phyloP scores from a whole-genome alignment of 2,888 invertebrate species.

The Cinara cedri region DNA sequence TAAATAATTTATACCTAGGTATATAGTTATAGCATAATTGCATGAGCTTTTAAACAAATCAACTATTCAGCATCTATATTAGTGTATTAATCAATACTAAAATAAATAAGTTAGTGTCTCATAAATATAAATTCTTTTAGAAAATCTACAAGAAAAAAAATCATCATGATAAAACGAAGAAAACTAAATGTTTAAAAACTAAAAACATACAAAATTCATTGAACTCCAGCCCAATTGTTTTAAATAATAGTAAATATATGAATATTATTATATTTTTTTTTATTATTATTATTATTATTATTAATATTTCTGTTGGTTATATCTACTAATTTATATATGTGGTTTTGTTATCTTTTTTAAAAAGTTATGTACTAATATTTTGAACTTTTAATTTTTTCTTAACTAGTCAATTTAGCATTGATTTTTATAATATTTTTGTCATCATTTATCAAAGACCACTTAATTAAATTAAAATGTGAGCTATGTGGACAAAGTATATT shows the following conservation, averaged over 20 bases:
- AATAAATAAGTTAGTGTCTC: background rate
- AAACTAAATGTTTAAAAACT: conserved; percentile 5
- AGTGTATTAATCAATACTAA: background rate
- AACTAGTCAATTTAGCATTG: too few relatives aligned
- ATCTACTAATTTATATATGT: background rate
- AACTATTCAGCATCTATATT: background rate
- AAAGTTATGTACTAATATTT: too few relatives aligned
- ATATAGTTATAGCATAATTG: background rate
- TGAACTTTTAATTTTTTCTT: too few relatives aligned
- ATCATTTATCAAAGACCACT: too few relatives aligned
- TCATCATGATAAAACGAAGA: background rate
- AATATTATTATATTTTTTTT: background rate
- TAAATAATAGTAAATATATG: conserved; percentile 29
- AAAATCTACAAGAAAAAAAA: conserved; percentile 19
- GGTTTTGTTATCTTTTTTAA: too few relatives aligned
- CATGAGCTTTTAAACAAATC: background rate
- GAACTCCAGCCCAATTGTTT: background rate
- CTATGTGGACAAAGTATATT: too few relatives aligned
- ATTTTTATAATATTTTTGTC: too few relatives aligned
- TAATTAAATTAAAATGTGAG: too few relatives aligned
- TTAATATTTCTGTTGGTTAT: background rate
- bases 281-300: conserved; percentile 5
- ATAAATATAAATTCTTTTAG: conserved; percentile 27
- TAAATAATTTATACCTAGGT: background rate
- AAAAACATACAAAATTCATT: background rate